Base-by-base conservation (phyloP, 2,113 vertebrate species). In the Saccopteryx bilineata region DNA sequence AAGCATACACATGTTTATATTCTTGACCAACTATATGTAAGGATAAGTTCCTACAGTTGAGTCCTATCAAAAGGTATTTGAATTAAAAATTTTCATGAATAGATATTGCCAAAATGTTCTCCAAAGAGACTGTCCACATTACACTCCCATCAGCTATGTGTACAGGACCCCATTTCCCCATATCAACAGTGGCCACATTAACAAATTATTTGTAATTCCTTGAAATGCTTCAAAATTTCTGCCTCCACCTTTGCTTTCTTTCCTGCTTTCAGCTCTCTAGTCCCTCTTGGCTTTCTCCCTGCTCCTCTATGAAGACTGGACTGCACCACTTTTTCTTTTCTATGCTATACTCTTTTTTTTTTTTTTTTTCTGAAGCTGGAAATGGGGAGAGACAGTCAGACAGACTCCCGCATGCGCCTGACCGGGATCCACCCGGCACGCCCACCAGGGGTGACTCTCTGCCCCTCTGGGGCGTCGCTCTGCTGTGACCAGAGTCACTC, bases 21-120 rank as follows among this genome's bases (percentile, higher is more conserved):
- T 72, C 33, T 93, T 83, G 75, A 87, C 52, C 74, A 90, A 65
- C 84, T 66, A 87, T 46, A 75, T 17, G 10, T 50, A 71, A 71
- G 31, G 71, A 88, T 81, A 86, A 81, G 84, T 52, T 71, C 33
- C n/a, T 87, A 75, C 2, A 84, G 23, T 58, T 95, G 87, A 90
- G 90, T 89, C 24, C 91, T 56, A 87, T 76, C 65, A 76, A 96
- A 83, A 6, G 71, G 87, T 69, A 76, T 65, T 91, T 83, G 18
- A n/a, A 90, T 92, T 89, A 79, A 80, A 83, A 56, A 24, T 76
- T 87, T 93, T 90, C 28, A 39, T 60, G 72, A 46, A 18, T 48
- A 91, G 46, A 63, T 50, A 76, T 33, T 75, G 31, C 69, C 48
- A 65, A 93, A 82, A 75, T 92, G 68, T 52, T 26, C 60, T 72